phyloP scores from a whole-genome alignment of 2,797 vertebrate species.

The Crocodylus rhombifer region DNA sequence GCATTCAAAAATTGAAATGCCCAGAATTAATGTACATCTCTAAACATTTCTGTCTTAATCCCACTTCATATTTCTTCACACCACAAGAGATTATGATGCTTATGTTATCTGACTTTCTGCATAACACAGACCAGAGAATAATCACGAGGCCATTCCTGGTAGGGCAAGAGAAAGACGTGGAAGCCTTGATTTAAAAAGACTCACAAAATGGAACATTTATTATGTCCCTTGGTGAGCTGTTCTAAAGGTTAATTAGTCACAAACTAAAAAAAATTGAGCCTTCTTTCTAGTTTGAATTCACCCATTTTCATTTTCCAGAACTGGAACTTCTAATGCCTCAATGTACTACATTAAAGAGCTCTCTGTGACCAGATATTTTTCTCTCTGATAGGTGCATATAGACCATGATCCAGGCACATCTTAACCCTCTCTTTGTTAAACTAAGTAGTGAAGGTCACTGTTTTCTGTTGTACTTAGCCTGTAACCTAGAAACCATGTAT shows the following conservation, averaged over 20 bases:
- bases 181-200: background rate
- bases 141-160: background rate
- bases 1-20: background rate
- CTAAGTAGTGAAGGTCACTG: slow-evolving; percentile 64
- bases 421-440: slow-evolving; percentile 19
- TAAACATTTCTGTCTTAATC: slow-evolving; percentile 33
- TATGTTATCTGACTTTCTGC: slow-evolving; percentile 43
- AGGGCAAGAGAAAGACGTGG: background rate
- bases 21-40: background rate
- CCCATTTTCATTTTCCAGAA: background rate
- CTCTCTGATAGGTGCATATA: background rate
- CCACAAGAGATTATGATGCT: slow-evolving; percentile 28
- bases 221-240: background rate
- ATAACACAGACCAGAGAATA: slow-evolving; percentile 40
- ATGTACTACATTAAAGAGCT: background rate
- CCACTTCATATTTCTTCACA: slow-evolving; percentile 17
- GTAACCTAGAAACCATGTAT: slow-evolving; percentile 75
- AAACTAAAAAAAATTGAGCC: background rate
- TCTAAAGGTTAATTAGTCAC: background rate
- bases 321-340: background rate
- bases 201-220: background rate
- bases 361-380: slow-evolving; percentile 23
- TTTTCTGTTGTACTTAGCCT: slow-evolving; percentile 69
- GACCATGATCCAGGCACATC: slow-evolving; percentile 46
- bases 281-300: slow-evolving; percentile 15